Conservation (phyloP, 2,797 vertebrate genomes). For the Coccyzus lansbergi region DNA sequence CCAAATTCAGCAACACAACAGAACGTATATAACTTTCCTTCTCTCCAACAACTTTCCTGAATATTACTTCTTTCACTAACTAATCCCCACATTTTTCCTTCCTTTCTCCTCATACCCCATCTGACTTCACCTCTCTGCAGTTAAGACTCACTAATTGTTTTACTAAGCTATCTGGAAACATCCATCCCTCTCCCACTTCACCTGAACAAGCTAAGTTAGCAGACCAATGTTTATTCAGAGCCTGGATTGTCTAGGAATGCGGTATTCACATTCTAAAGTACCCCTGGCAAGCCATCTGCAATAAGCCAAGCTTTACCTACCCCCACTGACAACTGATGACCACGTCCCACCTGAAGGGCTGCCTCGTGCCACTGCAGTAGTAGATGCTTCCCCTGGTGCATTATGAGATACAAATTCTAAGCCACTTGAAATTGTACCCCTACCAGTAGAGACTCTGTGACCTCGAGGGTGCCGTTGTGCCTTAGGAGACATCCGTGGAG, state of each 20-base stretch:
- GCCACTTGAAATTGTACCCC: conserved; percentile 87
- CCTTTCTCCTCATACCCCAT: neutral
- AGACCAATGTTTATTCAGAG: neutral
- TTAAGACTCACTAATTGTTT: neutral
- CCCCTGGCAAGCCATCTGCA: conserved; percentile 50
- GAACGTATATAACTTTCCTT: neutral
- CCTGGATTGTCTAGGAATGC: conserved; percentile 1
- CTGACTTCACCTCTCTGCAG: neutral
- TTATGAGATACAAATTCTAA: conserved; percentile 93
- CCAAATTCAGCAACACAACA: neutral
- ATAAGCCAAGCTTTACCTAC: conserved; percentile 79
- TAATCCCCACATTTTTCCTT: neutral
- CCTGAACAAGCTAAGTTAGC: neutral
- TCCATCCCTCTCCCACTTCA: neutral
- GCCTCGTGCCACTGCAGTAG: conserved; percentile 87
- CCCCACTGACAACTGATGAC: conserved; percentile 98
- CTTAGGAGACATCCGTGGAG: conserved; percentile 99
- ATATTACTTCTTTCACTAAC: neutral
- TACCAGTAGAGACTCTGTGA: conserved; percentile 91
- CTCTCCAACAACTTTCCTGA: neutral
- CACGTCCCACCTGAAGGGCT: conserved; percentile 95
- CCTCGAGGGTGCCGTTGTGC: conserved; percentile 94
- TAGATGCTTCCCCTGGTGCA: conserved; percentile 85
- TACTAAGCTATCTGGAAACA: neutral
- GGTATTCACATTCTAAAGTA: conserved; percentile 11